Conservation (phyloP, 2,888 invertebrate genomes). For the Meliscaeva auricollis region DNA sequence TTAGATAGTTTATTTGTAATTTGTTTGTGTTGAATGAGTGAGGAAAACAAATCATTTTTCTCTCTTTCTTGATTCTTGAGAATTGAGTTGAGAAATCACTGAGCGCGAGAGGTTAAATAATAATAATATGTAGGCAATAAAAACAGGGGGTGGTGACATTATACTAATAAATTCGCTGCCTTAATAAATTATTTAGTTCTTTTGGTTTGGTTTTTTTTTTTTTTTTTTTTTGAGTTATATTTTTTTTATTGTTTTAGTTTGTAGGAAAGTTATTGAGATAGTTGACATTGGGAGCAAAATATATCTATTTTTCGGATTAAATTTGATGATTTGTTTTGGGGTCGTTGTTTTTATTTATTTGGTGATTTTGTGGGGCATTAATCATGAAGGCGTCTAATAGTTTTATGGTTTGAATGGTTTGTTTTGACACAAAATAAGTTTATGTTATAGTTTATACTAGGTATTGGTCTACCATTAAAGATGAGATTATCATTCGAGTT, state of each 20-base stretch:
- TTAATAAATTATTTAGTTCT: slow-evolving; percentile 20
- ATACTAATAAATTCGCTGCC: slow-evolving; percentile 4
- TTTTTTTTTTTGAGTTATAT: neutral
- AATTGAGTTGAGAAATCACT: slow-evolving; percentile 29
- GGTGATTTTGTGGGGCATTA: slow-evolving; percentile 16
- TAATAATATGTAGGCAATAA: neutral
- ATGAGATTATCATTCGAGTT: no score
- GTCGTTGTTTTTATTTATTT: neutral
- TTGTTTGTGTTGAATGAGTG: slow-evolving; percentile 67
- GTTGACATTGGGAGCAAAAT: slow-evolving; percentile 18
- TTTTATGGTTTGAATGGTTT: neutral
- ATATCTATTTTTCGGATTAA: neutral
- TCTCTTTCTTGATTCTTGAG: neutral
- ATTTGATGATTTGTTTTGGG: slow-evolving; percentile 1
- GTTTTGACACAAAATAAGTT: neutral
- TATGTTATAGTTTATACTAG: no score
- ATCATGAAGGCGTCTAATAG: neutral
- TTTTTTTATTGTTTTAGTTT: no score
- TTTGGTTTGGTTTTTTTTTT: neutral
- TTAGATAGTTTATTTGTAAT: slow-evolving; percentile 34
- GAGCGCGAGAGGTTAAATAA: slow-evolving; percentile 6
- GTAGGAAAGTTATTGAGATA: slow-evolving; percentile 6
- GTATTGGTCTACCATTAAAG: no score
- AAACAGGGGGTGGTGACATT: slow-evolving; percentile 34
- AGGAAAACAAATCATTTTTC: slow-evolving; percentile 63